phyloP scores from a whole-genome alignment of 2,113 vertebrate species.

The Motacilla alba region DNA sequence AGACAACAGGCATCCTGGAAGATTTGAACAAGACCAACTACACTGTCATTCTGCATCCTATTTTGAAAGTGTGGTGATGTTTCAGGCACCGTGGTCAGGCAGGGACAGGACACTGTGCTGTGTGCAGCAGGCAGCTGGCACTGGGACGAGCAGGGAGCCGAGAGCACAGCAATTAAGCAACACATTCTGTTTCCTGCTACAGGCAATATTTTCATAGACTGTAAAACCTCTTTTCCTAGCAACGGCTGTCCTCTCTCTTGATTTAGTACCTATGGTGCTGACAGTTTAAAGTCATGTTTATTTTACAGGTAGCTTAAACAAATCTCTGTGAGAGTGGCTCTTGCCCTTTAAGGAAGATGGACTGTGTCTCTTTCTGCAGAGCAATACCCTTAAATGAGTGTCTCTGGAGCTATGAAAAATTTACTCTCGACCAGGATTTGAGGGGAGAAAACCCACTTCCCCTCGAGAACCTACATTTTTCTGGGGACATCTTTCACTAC shows the following conservation, averaged over 20 bases:
- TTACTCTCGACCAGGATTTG: not conserved
- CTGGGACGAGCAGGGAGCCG: accelerated
- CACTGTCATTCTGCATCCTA: not conserved
- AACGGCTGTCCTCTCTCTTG: not conserved
- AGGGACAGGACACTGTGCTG: not conserved
- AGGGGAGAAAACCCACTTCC: not conserved
- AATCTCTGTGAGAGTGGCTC: not conserved
- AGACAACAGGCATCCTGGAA: not conserved
- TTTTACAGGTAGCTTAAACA: not conserved
- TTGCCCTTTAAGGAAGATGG: not conserved
- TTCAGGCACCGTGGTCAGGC: accelerated
- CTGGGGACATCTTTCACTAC: not conserved
- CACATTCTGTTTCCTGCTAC: not conserved
- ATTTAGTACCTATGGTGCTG: not conserved
- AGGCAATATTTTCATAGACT: not conserved
- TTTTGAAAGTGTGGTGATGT: not conserved
- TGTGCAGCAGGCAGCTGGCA: not conserved
- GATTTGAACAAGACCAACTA: not conserved
- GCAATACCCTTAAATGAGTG: not conserved
- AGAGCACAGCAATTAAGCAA: not conserved
- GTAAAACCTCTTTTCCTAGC: not conserved
- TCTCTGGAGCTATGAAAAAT: not conserved
- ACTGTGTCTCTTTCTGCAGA: not conserved
- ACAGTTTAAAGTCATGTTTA: not conserved
- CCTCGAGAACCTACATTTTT: not conserved